Evolutionary conservation across 2,888 invertebrate genomes (phyloP), one percentile per base, ranked within the genome.

Genomic region (Drosophila mercatorum): DNA sequence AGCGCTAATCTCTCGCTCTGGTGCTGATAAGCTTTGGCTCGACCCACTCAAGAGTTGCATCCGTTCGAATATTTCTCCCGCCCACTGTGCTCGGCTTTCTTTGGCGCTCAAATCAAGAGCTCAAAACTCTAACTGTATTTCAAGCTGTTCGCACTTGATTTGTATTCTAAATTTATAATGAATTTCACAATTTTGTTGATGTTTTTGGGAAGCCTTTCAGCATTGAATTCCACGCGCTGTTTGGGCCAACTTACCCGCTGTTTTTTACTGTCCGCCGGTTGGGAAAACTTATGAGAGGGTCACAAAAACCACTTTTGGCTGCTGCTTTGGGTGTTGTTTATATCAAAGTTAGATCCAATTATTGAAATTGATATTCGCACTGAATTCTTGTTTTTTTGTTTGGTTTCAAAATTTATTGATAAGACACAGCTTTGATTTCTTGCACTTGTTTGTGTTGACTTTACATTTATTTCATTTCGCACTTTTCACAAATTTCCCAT

Each of bases 221-320:
- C 78, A 49, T 41, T 67, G 68, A 57, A 66, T 68, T 70, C 51
- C 61, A 59, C 43, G 49, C 60, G 70, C 67, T 57, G 69, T 40
- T 56, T 36, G 58, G 41, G 41, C 40, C 46, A 62, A 81, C 78
- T 78, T 78, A 78, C 78, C 78, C 78, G 78, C 81, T 81, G 81
- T 73, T 73, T 73, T 80, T 61, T 64, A 40, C 59, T 59, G 49
- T 51, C 72, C 66, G 71, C 52, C 61, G 49, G 64, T 57, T 44
- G 74, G 40, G 12, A 10, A 6, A 56, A 28, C 26, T n/a, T 17
- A 40, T 52, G 60, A 76, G 60, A 76, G 65, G 51, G 52, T 17
- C 38, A 5, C n/a, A 55, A 44, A 52, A 38, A 17, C 40, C 31
- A 40, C 28, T 52, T 43, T 69, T 40, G 22, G 31, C 41, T 49